Conservation (phyloP, 2,797 vertebrate species). For the Somateria mollissima region DNA sequence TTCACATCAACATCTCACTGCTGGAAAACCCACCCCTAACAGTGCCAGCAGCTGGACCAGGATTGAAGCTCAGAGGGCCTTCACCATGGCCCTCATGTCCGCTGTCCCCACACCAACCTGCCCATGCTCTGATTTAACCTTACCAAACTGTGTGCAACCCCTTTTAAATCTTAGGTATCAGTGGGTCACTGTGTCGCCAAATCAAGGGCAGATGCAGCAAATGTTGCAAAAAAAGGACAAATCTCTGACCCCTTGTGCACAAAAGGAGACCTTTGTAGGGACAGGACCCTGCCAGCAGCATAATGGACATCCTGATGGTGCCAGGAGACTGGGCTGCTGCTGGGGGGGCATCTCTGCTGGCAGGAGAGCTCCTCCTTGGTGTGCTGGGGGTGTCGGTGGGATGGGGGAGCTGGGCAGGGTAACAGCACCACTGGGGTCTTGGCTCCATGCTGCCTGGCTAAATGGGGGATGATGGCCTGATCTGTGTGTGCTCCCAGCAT, state of each 20-base stretch:
- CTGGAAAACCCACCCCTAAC: neutral
- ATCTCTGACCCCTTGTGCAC: neutral
- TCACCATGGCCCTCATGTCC: neutral
- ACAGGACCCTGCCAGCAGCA: neutral
- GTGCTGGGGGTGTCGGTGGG: accelerated
- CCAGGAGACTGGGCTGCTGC: neutral
- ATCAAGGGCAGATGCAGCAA: neutral
- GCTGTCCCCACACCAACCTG: accelerated
- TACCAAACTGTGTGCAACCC: neutral
- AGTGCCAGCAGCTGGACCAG: neutral
- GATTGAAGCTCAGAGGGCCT: neutral
- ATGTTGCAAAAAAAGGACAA: neutral
- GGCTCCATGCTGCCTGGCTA: neutral
- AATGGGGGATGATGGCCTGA: neutral
- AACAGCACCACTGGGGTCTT: neutral
- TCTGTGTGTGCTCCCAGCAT: neutral
- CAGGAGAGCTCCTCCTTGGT: neutral
- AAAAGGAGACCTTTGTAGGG: neutral
- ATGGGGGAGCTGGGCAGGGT: accelerated
- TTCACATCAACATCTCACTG: neutral
- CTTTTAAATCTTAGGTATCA: neutral
- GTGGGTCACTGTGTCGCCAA: accelerated
- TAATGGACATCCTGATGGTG: neutral
- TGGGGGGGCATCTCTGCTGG: neutral
- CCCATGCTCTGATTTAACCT: accelerated